Conservation (phyloP, 2,113 vertebrate species). For the Colaptes auratus region DNA sequence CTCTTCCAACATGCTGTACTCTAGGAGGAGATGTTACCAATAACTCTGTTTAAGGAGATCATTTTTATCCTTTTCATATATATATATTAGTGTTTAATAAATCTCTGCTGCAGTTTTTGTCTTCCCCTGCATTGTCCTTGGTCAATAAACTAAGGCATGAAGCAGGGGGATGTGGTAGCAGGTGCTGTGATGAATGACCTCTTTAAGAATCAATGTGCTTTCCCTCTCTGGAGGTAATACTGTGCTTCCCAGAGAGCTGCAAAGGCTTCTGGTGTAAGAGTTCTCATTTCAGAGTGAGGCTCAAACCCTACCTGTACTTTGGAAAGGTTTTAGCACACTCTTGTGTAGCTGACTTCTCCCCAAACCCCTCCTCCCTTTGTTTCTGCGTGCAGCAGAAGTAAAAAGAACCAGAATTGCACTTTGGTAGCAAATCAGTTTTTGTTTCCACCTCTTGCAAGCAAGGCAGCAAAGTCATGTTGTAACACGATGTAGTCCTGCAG, state of each 20-base stretch:
- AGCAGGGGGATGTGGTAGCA: not conserved
- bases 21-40: conserved; percentile 34
- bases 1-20: not conserved
- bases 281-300: conserved; percentile 1
- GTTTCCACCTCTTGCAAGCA: not conserved
- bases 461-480: not conserved
- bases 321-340: not conserved
- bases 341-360: not conserved
- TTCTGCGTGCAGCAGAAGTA: not conserved
- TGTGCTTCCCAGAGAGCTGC: not conserved
- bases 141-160: conserved; percentile 57
- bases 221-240: not conserved
- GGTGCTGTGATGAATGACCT: conserved; percentile 26
- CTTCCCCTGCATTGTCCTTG: conserved; percentile 35
- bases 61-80: conserved; percentile 10
- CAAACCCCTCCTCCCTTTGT: not conserved
- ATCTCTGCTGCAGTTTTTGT: not conserved
- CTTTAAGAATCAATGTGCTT: not conserved
- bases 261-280: not conserved
- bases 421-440: not conserved
- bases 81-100: not conserved
- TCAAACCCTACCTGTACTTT: not conserved
- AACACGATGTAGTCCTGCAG: not conserved
- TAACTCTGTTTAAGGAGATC: conserved; percentile 10
- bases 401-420: not conserved